Conservation (phyloP, 2,113 vertebrate genomes). For the Gambusia affinis region DNA sequence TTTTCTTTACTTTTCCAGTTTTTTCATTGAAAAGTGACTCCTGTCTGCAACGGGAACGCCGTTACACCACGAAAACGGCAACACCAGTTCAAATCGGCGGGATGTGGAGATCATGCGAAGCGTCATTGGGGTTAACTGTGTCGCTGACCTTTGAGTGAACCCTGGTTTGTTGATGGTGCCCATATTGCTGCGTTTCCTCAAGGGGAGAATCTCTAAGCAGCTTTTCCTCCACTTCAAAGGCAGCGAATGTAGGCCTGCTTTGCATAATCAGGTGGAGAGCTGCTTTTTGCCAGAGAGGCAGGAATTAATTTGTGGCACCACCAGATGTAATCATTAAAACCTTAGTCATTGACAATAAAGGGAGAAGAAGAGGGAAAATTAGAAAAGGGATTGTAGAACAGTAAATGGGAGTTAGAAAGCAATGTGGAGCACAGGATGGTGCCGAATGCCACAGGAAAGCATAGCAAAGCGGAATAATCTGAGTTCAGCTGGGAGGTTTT, state of each 20-base stretch:
- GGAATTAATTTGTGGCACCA: conserved; percentile 79
- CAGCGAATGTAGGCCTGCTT: conserved; percentile 82
- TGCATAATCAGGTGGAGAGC: conserved; percentile 84
- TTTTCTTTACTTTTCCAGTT: conserved; percentile 35
- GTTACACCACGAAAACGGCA: conserved; percentile 16
- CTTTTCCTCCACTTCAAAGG: conserved; percentile 80
- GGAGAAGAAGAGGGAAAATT: conserved; percentile 56
- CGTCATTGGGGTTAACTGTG: conserved; percentile 61
- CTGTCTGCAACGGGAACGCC: conserved; percentile 22
- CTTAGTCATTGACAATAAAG: conserved; percentile 69
- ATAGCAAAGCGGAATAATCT: conserved; percentile 42
- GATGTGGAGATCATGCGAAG: conserved; percentile 51
- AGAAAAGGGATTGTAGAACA: conserved; percentile 49
- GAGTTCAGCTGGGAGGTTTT: conserved; percentile 29
- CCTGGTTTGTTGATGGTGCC: conserved; percentile 70
- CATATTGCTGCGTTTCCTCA: conserved; percentile 71
- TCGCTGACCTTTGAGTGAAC: conserved; percentile 79
- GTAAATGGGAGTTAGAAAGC: conserved; percentile 35
- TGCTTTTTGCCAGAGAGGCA: conserved; percentile 80
- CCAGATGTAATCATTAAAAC: conserved; percentile 80
- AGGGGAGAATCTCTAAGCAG: conserved; percentile 77
- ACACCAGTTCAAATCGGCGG: conserved; percentile 23
- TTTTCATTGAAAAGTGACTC: conserved; percentile 21
- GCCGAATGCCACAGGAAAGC: conserved; percentile 43
- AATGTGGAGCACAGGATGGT: conserved; percentile 23